Evolutionary conservation across 35 echinoderm and acorn worm species (phyloP).

Genomic region (Lytechinus variegatus): DNA sequence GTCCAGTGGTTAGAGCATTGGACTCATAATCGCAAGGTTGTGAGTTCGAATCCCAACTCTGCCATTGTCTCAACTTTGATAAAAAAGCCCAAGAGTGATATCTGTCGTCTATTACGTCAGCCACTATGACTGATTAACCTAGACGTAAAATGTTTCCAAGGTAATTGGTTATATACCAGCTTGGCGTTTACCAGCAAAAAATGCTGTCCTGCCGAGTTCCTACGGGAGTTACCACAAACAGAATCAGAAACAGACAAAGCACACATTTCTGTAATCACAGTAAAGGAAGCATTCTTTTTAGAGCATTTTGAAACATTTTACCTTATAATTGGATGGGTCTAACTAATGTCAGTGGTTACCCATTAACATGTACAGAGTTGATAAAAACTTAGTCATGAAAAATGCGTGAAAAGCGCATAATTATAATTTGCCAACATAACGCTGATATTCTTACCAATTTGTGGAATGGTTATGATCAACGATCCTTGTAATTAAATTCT

Average conservation of each 20-base stretch:
- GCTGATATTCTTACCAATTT: background rate
- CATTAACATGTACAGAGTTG: background rate
- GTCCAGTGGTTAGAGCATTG: too few species aligned
- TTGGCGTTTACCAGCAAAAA: too few species aligned
- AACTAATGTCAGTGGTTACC: background rate
- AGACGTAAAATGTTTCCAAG: too few species aligned
- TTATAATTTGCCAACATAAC: background rate
- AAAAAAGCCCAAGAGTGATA: too few species aligned
- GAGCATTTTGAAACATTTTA: background rate
- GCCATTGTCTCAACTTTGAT: too few species aligned
- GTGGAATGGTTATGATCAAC: background rate
- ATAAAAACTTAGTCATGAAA: background rate
- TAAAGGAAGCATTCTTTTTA: background rate
- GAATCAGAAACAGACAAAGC: background rate
- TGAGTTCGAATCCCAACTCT: too few species aligned
- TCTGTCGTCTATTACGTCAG: too few species aligned
- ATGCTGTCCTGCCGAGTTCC: too few species aligned
- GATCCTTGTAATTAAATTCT: conserved; percentile 14
- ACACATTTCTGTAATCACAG: background rate
- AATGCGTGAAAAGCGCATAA: background rate
- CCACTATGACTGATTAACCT: too few species aligned
- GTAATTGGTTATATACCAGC: too few species aligned
- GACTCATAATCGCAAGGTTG: too few species aligned
- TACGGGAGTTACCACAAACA: too few species aligned
- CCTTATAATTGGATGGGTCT: background rate